A percentile compares a stretch with the other conserved stretches of the same genome.
phyloP scores from a whole-genome alignment of 2,888 invertebrate genomes.

The Platerodrilus igneus region DNA sequence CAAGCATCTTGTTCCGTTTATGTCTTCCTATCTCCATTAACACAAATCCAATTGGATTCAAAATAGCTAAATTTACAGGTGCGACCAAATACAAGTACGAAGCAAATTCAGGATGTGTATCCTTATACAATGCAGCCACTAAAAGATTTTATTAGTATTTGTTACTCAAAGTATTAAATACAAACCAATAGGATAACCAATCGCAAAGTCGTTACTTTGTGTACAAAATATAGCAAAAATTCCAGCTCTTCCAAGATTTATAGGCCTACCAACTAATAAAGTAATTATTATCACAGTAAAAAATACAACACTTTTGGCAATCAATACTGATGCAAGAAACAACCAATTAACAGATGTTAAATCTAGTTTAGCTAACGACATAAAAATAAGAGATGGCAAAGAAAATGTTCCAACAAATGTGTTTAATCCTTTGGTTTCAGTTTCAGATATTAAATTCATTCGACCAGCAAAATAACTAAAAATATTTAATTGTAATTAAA shows the following conservation, averaged over 20 bases:
- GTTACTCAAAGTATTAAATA: constrained; percentile 19
- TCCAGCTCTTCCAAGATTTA: constrained; percentile 80
- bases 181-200: constrained; percentile 92
- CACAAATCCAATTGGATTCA: constrained; percentile 89
- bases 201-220: constrained; percentile 96
- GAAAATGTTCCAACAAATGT: constrained; percentile 93
- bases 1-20: constrained; percentile 47
- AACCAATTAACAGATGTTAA: constrained; percentile 84
- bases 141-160: constrained; percentile 15
- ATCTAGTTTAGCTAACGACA: constrained; percentile 80
- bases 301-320: constrained; percentile 84
- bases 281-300: constrained; percentile 72
- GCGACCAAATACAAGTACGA: constrained; percentile 89
- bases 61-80: constrained; percentile 85
- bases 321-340: constrained; percentile 78
- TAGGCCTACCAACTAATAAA: constrained; percentile 71
- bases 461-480: constrained; percentile 79
- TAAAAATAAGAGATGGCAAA: constrained; percentile 85
- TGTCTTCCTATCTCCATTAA: constrained; percentile 70
- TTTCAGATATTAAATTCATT: constrained; percentile 72
- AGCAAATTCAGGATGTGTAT: constrained; percentile 84
- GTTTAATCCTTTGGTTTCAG: constrained; percentile 84
- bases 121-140: constrained; percentile 82
- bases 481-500: no score
- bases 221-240: constrained; percentile 93